Evolutionary conservation across 2,113 vertebrate species (phyloP).

Genomic region (Ailurus styani): DNA sequence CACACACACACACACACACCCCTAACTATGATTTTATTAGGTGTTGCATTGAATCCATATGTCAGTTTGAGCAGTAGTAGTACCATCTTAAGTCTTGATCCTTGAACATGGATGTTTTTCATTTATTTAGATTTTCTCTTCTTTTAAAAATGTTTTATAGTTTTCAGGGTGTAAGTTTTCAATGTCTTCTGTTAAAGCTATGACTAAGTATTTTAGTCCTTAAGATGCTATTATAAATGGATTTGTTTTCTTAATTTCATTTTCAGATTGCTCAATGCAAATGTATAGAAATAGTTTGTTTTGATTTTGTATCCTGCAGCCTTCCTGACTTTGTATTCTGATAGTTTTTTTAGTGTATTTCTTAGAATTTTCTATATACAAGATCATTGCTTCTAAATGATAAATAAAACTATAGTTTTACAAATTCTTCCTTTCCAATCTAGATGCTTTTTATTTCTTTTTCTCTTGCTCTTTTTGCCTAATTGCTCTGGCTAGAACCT

Average conservation of each 20-base stretch:
- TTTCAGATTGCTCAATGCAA: background rate
- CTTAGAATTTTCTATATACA: background rate
- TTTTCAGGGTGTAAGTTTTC: background rate
- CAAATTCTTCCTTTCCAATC: background rate
- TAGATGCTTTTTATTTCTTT: background rate
- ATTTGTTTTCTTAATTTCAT: background rate
- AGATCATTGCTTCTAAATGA: background rate
- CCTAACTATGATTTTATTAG: background rate
- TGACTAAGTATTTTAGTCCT: background rate
- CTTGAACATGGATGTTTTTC: background rate
- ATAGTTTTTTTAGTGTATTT: background rate
- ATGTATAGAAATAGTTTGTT: background rate
- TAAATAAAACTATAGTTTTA: background rate
- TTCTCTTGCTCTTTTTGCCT: background rate
- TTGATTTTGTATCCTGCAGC: background rate
- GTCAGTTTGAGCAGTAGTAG: background rate
- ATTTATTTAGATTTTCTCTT: background rate
- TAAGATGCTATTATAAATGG: background rate
- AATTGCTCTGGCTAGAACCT: background rate
- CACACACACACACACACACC: background rate
- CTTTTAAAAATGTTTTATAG: background rate
- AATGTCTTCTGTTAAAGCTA: background rate
- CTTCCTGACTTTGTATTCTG: background rate
- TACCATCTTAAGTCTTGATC: background rate
- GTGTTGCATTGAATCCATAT: background rate